Evolutionary conservation across 2,888 invertebrate genomes (phyloP).

Genomic region (Diogma glabrata): DNA sequence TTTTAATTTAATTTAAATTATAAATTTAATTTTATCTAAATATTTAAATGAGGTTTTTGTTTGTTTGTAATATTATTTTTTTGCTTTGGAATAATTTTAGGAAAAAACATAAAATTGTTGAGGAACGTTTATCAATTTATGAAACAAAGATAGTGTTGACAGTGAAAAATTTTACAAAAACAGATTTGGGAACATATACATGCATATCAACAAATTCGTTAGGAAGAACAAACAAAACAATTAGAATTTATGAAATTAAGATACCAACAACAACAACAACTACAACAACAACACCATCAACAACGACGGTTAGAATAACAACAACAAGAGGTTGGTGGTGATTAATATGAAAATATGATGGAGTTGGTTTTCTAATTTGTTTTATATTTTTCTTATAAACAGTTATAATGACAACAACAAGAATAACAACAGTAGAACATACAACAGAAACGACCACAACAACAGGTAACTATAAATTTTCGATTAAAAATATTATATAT

Average conservation of each 20-base stretch:
- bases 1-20: too few species aligned
- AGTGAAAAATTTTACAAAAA: slow-evolving; percentile 45
- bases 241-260: slow-evolving; percentile 44
- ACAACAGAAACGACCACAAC: slow-evolving; percentile 9
- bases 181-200: slow-evolving; percentile 55
- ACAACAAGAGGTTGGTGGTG: slow-evolving; percentile 6
- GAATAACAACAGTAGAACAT: neutral
- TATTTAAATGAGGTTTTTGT: too few species aligned
- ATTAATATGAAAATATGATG: neutral
- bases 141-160: slow-evolving; percentile 50
- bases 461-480: slow-evolving; percentile 9
- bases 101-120: slow-evolving; percentile 50
- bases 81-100: too few species aligned
- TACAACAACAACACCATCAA: neutral
- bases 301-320: slow-evolving; percentile 6
- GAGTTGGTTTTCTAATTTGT: neutral
- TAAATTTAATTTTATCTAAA: too few species aligned
- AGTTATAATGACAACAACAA: slow-evolving; percentile 5
- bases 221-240: slow-evolving; percentile 55
- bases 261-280: slow-evolving; percentile 8
- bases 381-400: neutral
- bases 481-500: slow-evolving; percentile 3
- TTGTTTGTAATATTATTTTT: too few species aligned
- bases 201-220: slow-evolving; percentile 60
- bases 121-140: slow-evolving; percentile 46